phyloP scores from a whole-genome alignment of 37 sponge, comb jelly and placozoan genomes.

The Cladorhizidae sp. region DNA sequence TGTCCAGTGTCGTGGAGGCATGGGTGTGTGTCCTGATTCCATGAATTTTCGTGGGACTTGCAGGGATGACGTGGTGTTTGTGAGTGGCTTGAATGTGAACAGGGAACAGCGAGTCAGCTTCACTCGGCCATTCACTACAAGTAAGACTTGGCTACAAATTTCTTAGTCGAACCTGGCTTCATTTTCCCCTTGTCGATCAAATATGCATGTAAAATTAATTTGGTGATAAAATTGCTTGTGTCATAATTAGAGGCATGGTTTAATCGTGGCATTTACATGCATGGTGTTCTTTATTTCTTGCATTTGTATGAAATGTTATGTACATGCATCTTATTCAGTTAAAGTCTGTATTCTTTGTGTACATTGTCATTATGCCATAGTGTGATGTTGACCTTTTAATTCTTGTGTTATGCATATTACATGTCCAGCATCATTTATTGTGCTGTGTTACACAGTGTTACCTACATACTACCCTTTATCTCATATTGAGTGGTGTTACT shows the following conservation, averaged over 20 bases:
- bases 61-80: slow-evolving; percentile 12
- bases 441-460: too few relatives aligned
- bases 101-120: slow-evolving; percentile 42
- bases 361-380: too few relatives aligned
- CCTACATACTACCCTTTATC: too few relatives aligned
- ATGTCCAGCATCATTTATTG: too few relatives aligned
- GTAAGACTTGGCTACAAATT: not conserved
- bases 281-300: not conserved
- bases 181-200: not conserved
- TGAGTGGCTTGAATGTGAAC: slow-evolving; percentile 6
- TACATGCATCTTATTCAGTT: too few relatives aligned
- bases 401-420: too few relatives aligned
- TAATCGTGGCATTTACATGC: too few relatives aligned
- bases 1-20: slow-evolving; percentile 46
- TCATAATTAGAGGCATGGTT: not conserved
- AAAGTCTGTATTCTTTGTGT: too few relatives aligned
- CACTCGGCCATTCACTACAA: slow-evolving; percentile 20
- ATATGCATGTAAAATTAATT: not conserved
- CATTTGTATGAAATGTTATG: not conserved
- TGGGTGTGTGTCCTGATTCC: slow-evolving; percentile 55
- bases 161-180: not conserved
- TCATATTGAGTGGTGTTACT: too few relatives aligned
- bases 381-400: too few relatives aligned
- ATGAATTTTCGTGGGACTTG: slow-evolving; percentile 23
- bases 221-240: not conserved